Base-by-base conservation (phyloP, 2,888 invertebrate species). In the Nomada flava region DNA sequence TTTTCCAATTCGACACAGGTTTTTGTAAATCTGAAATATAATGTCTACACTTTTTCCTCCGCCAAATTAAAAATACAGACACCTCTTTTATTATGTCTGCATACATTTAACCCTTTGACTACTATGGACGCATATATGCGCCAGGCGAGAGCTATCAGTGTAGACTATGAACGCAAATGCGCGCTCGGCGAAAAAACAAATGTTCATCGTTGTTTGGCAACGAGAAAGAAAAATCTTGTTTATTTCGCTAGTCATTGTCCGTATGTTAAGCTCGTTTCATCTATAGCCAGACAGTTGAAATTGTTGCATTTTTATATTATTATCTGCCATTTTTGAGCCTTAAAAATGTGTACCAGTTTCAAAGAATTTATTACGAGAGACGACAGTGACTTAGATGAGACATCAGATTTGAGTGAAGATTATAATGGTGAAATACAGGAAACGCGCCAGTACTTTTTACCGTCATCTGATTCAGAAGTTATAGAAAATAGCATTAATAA, bases 391-490 rank as follows among this genome's bases (percentile, higher is more conserved):
- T 23, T 23, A 23, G 23, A 23, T 23, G 23, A 23, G 23, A 23
- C 23, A 23, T 23, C 23, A 23, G 23, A 23, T 23, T 23, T 23
- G 23, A 1, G 23, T 23, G 23, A 1, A 23, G 23, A 23, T 23
- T 23, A 23, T 23, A 23, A 23, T 23, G 23, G 23, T 23, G 23
- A 23, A 23, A 23, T 23, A 23, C 23, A 23, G 23, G 23, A 23
- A 23, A 23, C 23, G 23, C 23, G 1, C 23, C 23, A 23, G 23
- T 23, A 23, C 1, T 23, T 23, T 23, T 23, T 74, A 74, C 69
- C n/a, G 60, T 72, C 18, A 68, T 77, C 77, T 36, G 72, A 77
- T 65, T 72, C 72, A 26, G 72, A 77, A 77, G 67, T 62, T 72
- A 67, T n/a, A 55, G 71, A 72, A 67, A 65, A 57, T 67, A 63